Evolutionary conservation across 2,113 vertebrate genomes (phyloP).

Genomic region (Cryptotis parvus): DNA sequence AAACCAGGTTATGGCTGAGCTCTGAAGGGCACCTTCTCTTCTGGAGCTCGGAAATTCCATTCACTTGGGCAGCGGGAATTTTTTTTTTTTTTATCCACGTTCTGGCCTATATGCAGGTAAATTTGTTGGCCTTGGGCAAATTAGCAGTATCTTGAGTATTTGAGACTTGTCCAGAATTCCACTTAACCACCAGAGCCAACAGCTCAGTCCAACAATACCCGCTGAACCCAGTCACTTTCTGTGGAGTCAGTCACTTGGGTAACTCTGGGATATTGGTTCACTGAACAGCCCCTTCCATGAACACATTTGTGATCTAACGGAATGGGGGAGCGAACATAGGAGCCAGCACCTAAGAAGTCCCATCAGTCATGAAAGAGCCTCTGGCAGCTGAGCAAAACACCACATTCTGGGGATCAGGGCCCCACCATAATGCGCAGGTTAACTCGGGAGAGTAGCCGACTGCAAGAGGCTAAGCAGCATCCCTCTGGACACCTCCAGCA

Average conservation of each 20-base stretch:
- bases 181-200: background rate
- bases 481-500: background rate
- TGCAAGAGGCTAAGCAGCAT: background rate
- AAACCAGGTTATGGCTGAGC: background rate
- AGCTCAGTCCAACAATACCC: background rate
- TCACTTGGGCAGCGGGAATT: background rate
- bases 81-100: background rate
- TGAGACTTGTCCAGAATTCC: background rate
- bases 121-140: background rate
- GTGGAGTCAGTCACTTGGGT: background rate
- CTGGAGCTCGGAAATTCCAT: background rate
- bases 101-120: background rate
- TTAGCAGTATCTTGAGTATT: background rate
- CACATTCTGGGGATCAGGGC: no score
- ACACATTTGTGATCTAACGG: background rate
- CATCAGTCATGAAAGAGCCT: background rate
- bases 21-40: background rate
- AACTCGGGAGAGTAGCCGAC: background rate
- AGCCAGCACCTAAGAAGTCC: background rate
- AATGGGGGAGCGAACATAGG: background rate
- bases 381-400: fast-evolving
- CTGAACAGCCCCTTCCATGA: background rate
- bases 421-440: background rate
- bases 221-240: background rate
- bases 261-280: background rate